Base-by-base conservation (phyloP, 2,113 vertebrate species). In the Bubo scandiacus region DNA sequence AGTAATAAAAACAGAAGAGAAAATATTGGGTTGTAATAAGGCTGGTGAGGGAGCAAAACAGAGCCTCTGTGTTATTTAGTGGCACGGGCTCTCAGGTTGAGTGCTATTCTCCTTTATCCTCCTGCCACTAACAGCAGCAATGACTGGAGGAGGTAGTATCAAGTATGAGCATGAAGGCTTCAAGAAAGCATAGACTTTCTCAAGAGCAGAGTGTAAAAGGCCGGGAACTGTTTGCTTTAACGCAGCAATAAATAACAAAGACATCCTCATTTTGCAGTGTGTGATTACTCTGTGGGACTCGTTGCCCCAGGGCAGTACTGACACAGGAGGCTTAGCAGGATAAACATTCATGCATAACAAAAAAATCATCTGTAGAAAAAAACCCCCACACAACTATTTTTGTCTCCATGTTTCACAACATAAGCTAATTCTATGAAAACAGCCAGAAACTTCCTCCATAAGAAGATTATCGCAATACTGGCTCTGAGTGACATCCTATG, bases 391-490 rank as follows among this genome's bases (percentile, higher is more conserved):
- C 42, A 65, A 57, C 55, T 92, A 40, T 59, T 93, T 94, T 27
- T 90, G 71, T 82, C 42, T 73, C 59, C 18, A 15, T 92, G 72
- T 55, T 84, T 91, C 62, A 88, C 51, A 95, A 81, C 58, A 90
- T 78, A 77, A 83, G 63, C 73, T 95, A 95, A 82, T 96, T 88
- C 89, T 78, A 77, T 47, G 74, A 82, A 87, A 94, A 91, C 73
- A 93, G 86, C 54, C 83, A 95, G 93, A 93, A 91, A 68, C 65
- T 92, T 93, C 80, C 65, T 92, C 47, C 27, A n/a, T 88, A 88
- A 95, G 51, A 49, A 90, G 58, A 83, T 97, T 88, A 94, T 82
- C 92, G 90, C 43, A 79, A 91, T 78, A 27, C 55, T 81, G 75
- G 14, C 75, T 95, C 67, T 65, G 54, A 88, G 73, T 81, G 88